Base-by-base conservation (phyloP, 2,113 vertebrate genomes). In the Alexandromys fortis region DNA sequence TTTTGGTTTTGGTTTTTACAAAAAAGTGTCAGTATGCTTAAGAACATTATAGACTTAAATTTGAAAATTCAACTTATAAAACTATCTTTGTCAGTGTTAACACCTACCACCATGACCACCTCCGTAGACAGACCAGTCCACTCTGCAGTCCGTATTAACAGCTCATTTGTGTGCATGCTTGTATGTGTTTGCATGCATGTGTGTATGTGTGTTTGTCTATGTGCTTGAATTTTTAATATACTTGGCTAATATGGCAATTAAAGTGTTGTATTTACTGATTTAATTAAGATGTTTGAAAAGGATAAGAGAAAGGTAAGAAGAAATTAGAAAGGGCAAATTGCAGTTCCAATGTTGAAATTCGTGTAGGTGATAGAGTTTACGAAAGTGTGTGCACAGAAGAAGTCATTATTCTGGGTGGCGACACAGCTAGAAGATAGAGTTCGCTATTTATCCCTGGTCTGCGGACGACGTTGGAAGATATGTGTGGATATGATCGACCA, bases 211-310 rank as follows among this genome's bases (percentile, higher is more conserved):
- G 42, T n/a, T 6, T 55, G 30, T 85, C 24, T 76, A 21, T 55
- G 78, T 86, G 35, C 38, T 94, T 86, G 6, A 30, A 89, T 73
- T 93, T 55, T 76, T 86, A 90, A 38, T 92, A 58, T 42, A 79
- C 75, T 92, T 94, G 90, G 92, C 68, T 86, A 88, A 90, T 67
- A 38, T 86, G 63, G 35, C 75, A 90, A 17, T 90, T 76, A 93
- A 91, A 92, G 5, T 89, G 11, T 17, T 58, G 58, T 92, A 52
- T 94, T 81, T 91, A 78, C 73, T 94, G 30, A 0, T 82, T 95
- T 96, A 86, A 83, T 87, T 90, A 92, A 88, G 7, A 45, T 85
- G 89, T 88, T 92, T 96, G 49, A 78, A 14, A 94, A 91, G 93
- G 28, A 89, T 94, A 67, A 68, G 5, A 26, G 72, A 78, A 73